A percentile compares a stretch with the other conserved stretches of the same genome.
Evolutionary conservation across 2,888 invertebrate genomes (phyloP).

Genomic region (Agonopterix arenella): DNA sequence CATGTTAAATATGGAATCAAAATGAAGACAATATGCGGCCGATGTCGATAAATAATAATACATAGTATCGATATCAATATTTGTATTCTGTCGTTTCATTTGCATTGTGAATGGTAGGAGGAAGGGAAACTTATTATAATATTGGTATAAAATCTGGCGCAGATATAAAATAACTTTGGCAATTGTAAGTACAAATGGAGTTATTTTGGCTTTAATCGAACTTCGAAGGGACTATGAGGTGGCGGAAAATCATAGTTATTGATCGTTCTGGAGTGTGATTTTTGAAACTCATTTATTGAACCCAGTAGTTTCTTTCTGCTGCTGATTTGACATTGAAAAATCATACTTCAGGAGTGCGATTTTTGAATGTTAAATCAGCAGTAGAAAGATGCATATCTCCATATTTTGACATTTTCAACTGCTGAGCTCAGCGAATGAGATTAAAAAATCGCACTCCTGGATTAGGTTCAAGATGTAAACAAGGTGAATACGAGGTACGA

Average conservation of each 20-base stretch:
- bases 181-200: not conserved
- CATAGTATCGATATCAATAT: constrained; percentile 11
- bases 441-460: no score
- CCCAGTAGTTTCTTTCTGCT: no score
- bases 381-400: no score
- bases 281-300: no score
- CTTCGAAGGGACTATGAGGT: not conserved
- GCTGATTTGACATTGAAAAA: no score
- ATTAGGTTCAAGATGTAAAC: not conserved
- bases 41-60: constrained; percentile 11
- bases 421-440: no score
- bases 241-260: constrained; percentile 3
- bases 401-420: no score
- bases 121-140: constrained; percentile 5
- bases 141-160: constrained; percentile 4
- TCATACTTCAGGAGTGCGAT: no score
- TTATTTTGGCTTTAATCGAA: not conserved
- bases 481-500: no score
- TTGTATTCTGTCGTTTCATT: constrained; percentile 8
- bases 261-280: no score
- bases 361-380: no score
- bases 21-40: constrained; percentile 8
- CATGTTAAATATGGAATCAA: constrained; percentile 9
- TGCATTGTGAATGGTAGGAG: constrained; percentile 7
- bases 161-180: constrained; percentile 5